Percentiles rank a stretch among this genome's conserved stretches.
phyloP scores from a whole-genome alignment of 2,888 invertebrate species.

The Protula sp. region DNA sequence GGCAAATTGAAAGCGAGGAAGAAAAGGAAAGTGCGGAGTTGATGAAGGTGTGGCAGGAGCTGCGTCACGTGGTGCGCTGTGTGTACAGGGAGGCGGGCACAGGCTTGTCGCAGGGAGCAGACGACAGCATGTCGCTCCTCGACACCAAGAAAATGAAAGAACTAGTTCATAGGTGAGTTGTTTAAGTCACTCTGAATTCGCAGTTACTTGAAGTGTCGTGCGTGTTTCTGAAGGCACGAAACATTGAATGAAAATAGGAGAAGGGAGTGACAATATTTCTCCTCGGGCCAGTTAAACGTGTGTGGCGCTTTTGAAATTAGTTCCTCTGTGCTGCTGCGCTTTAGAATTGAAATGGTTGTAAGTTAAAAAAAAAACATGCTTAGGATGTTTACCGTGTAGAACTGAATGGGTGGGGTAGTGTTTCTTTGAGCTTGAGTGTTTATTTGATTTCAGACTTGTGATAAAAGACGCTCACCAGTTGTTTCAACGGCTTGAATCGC shows the following conservation, averaged over 20 bases:
- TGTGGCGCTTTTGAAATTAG: no score
- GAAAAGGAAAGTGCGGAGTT: slow-evolving; percentile 55
- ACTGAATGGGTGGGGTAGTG: no score
- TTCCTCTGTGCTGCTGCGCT: no score
- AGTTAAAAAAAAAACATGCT: no score
- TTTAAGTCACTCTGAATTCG: background rate
- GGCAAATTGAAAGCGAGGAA: slow-evolving; percentile 50
- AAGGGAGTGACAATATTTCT: no score
- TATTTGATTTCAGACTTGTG: no score
- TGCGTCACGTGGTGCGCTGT: slow-evolving; percentile 55
- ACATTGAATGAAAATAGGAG: no score
- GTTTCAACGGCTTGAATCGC: slow-evolving; percentile 62
- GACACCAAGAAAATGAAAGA: slow-evolving; percentile 46
- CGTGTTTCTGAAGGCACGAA: no score
- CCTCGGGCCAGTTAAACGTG: no score
- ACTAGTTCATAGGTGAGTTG: slow-evolving; percentile 55
- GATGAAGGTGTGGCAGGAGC: slow-evolving; percentile 56
- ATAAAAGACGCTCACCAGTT: slow-evolving; percentile 62
- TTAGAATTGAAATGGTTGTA: no score
- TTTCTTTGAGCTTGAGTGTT: no score
- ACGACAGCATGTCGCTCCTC: slow-evolving; percentile 10
- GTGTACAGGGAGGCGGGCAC: slow-evolving; percentile 51
- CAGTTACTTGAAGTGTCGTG: background rate
- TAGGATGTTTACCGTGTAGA: no score
- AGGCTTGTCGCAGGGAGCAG: slow-evolving; percentile 14